phyloP scores from a whole-genome alignment of 2,113 vertebrate genomes.

The Opisthocomus hoazin region DNA sequence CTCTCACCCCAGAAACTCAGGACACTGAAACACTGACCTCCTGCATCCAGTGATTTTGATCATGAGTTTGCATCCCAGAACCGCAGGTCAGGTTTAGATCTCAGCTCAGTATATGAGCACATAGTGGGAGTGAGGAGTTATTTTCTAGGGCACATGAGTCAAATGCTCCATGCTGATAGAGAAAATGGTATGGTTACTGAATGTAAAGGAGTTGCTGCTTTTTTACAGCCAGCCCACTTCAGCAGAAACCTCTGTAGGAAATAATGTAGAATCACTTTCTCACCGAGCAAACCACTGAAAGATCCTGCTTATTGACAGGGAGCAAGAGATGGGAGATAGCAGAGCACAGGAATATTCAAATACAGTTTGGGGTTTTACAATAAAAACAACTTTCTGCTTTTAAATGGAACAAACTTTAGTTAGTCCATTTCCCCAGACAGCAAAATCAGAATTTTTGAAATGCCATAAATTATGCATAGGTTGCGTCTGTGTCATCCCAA shows the following conservation, averaged over 20 bases:
- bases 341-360: background rate
- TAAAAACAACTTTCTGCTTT: slow-evolving; percentile 25
- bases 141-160: slow-evolving; percentile 29
- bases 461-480: background rate
- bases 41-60: background rate
- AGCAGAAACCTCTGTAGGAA: slow-evolving; percentile 1
- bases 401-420: background rate
- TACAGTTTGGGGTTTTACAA: slow-evolving; percentile 9
- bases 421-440: slow-evolving; percentile 7
- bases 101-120: background rate
- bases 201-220: background rate
- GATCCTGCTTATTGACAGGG: background rate
- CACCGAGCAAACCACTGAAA: background rate
- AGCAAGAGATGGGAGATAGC: background rate
- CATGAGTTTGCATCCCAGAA: slow-evolving; percentile 24
- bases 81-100: slow-evolving; percentile 10
- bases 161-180: slow-evolving; percentile 26
- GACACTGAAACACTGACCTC: background rate
- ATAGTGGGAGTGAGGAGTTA: slow-evolving; percentile 17
- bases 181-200: slow-evolving; percentile 33
- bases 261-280: background rate
- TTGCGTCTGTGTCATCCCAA: background rate
- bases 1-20: background rate
- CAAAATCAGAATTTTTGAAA: slow-evolving; percentile 1
- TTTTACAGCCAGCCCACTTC: background rate